A percentile compares a stretch with the other conserved stretches of the same genome.
These are phyloP conservation scores for Alces alces DNA, from an alignment of 2,113 vertebrate genomes.

Conservation along the genomic window DNA sequence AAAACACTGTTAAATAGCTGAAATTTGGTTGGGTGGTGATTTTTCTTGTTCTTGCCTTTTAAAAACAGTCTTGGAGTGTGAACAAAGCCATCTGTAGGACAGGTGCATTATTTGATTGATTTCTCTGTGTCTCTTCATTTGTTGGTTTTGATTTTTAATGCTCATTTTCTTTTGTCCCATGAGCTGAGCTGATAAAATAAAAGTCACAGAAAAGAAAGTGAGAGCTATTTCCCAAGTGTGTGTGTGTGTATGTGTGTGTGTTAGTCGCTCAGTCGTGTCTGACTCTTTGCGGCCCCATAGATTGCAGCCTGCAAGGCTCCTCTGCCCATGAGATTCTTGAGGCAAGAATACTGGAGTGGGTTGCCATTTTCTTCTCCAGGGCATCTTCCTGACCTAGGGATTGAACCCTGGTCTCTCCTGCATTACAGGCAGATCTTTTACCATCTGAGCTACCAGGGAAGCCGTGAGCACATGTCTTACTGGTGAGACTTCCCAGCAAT, in stretches of 20 bases:
- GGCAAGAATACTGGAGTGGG: background rate
- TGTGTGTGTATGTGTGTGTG: background rate
- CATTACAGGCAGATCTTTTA: background rate
- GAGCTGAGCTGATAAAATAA: background rate
- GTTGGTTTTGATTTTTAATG: background rate
- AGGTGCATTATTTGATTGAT: background rate
- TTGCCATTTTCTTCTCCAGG: background rate
- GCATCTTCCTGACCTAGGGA: background rate
- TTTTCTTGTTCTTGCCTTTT: constrained; percentile 21
- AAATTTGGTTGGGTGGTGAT: background rate
- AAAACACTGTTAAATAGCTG: background rate
- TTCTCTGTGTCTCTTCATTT: background rate
- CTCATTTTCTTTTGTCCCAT: background rate
- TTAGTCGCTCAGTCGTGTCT: background rate
- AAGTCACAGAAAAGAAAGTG: background rate
- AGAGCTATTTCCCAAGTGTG: background rate
- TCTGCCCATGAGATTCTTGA: background rate
- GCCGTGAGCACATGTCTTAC: background rate
- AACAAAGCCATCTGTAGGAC: background rate
- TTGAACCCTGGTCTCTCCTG: background rate
- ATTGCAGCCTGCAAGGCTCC: background rate
- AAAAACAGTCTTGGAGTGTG: background rate
- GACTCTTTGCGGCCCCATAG: background rate
- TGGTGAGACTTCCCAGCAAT: background rate
- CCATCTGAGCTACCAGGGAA: background rate